phyloP scores from a whole-genome alignment of 1,140 invertebrate species.

The Heliconius hewitsoni region DNA sequence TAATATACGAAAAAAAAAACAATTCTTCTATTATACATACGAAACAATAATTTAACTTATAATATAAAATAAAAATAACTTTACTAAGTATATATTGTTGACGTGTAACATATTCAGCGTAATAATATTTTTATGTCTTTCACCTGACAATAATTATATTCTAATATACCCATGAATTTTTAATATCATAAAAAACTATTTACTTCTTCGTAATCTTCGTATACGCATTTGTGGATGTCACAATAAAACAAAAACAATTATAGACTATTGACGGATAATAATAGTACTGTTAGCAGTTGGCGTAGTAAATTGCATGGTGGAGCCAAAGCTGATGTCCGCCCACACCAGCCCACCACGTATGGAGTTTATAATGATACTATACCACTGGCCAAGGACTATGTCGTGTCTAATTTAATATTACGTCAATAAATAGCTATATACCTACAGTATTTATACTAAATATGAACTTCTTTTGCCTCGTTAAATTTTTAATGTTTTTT shows the following conservation, averaged over 20 bases:
- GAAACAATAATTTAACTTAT: no score
- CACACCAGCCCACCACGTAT: slow-evolving; percentile 43
- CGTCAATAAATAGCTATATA: background rate
- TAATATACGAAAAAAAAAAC: no score
- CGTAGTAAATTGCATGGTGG: slow-evolving; percentile 60
- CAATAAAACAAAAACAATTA: slow-evolving; percentile 33
- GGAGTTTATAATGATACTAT: slow-evolving; percentile 36
- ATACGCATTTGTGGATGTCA: background rate
- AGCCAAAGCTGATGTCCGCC: slow-evolving; percentile 49
- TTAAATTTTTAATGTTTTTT: no score
- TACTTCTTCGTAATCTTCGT: background rate
- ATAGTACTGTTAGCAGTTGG: slow-evolving; percentile 47
- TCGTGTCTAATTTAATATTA: slow-evolving; percentile 19
- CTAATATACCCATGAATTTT: background rate
- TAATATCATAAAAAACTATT: background rate
- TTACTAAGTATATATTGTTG: no score
- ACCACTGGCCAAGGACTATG: slow-evolving; percentile 31
- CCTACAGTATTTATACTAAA: background rate
- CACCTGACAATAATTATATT: background rate
- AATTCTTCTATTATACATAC: no score
- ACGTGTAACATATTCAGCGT: no score
- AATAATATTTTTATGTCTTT: background rate
- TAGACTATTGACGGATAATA: slow-evolving; percentile 44
- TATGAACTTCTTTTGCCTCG: no score
- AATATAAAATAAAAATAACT: no score